These are phyloP conservation scores for Jordanella pulchra DNA, from an alignment of 2,797 vertebrate species.

Conservation along the genomic window DNA sequence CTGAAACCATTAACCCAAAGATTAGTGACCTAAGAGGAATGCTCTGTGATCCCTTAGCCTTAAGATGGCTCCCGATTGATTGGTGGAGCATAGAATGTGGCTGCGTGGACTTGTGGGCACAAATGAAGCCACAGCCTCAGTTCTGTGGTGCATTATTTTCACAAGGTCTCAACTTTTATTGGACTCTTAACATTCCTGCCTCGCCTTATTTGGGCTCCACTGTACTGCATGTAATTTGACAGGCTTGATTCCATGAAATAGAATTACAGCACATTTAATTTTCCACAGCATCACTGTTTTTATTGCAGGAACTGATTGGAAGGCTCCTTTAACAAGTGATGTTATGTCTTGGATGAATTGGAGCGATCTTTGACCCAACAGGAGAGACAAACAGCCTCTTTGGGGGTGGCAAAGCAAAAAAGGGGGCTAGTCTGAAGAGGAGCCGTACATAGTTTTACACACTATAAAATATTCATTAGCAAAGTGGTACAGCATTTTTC, in stretches of 20 bases:
- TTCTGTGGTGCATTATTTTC: conserved; percentile 58
- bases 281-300: conserved; percentile 35
- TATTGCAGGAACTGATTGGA: conserved; percentile 46
- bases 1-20: conserved; percentile 69
- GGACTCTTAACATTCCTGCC: conserved; percentile 52
- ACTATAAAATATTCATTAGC: conserved; percentile 95
- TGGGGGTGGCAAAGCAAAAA: conserved; percentile 18
- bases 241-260: conserved; percentile 58
- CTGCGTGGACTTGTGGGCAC: conserved; percentile 36
- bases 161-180: conserved; percentile 62
- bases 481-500: conserved; percentile 93
- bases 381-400: conserved; percentile 25
- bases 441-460: conserved; percentile 73
- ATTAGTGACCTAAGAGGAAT: conserved; percentile 59
- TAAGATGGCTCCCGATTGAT: conserved; percentile 63
- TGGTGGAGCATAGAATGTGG: conserved; percentile 49
- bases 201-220: conserved; percentile 36
- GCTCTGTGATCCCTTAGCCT: conserved; percentile 58
- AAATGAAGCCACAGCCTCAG: conserved; percentile 55
- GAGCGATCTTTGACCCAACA: conserved; percentile 43
- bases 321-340: conserved; percentile 44
- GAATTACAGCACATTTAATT: conserved; percentile 63
- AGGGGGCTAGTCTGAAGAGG: conserved; percentile 47
- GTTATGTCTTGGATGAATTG: conserved; percentile 30
- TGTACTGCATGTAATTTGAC: conserved; percentile 58